Conservation (phyloP, 1,140 invertebrate genomes). For the Calosoma granatense region DNA sequence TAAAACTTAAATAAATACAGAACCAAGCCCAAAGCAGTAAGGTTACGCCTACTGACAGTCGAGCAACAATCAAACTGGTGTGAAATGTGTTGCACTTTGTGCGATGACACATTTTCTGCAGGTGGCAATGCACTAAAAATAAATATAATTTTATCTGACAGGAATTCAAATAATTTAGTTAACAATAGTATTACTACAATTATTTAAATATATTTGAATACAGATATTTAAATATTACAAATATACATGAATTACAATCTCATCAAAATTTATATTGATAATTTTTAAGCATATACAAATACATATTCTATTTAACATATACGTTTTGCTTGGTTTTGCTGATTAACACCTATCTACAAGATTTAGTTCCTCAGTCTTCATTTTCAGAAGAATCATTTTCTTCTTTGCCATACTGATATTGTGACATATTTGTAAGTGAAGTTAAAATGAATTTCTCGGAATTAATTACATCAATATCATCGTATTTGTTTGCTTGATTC, state of each 20-base stretch:
- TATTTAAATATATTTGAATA: neutral
- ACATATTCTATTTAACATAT: neutral
- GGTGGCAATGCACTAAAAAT: neutral
- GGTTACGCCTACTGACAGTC: conserved; percentile 5
- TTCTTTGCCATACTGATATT: neutral
- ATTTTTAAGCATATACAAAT: too few species aligned
- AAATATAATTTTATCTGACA: neutral
- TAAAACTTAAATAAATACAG: conserved; percentile 5
- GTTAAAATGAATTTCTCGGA: neutral
- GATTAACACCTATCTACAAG: neutral
- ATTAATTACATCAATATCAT: neutral
- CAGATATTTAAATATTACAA: neutral
- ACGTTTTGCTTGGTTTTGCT: neutral
- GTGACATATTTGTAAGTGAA: neutral
- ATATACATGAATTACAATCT: neutral
- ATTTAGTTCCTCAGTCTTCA: neutral
- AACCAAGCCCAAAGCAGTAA: conserved; percentile 4
- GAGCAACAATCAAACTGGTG: neutral
- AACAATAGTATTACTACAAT: neutral
- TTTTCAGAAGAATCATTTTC: neutral
- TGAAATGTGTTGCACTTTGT: neutral
- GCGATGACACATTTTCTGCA: neutral
- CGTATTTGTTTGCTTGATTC: neutral
- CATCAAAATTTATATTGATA: too few species aligned
- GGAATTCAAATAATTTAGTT: too few species aligned